These are phyloP conservation scores for Melospiza georgiana DNA, from an alignment of 2,113 vertebrate species.

Conservation along the genomic window DNA sequence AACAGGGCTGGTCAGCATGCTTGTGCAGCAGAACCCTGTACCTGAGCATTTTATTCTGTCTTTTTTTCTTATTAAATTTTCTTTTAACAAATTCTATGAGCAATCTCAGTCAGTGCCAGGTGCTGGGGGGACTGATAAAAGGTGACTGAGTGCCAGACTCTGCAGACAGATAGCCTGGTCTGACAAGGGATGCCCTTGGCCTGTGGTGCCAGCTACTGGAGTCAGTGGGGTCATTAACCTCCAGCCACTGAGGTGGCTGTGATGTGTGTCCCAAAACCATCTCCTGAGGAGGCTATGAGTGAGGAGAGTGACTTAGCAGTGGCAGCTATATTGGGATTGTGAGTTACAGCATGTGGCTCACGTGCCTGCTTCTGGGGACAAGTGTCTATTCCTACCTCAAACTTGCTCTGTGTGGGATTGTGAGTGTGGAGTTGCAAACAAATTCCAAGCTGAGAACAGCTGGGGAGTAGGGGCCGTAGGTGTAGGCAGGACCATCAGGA, in stretches of 20 bases:
- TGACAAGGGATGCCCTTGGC: not conserved
- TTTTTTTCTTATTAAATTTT: not conserved
- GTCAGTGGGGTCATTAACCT: not conserved
- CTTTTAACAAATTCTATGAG: not conserved
- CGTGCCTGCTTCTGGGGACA: rapidly evolving
- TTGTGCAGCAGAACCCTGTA: not conserved
- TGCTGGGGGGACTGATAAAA: not conserved
- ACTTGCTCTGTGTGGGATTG: rapidly evolving
- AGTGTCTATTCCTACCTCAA: not conserved
- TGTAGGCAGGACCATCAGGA: rapidly evolving
- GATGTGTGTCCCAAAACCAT: not conserved
- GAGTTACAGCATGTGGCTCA: rapidly evolving
- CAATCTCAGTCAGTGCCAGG: not conserved
- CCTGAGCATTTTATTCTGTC: not conserved
- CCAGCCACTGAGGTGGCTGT: not conserved
- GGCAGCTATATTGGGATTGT: rapidly evolving
- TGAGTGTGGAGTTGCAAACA: not conserved
- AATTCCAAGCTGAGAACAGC: not conserved
- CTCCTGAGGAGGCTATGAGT: rapidly evolving
- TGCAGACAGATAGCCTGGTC: not conserved
- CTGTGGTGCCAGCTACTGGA: not conserved
- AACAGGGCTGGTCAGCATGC: rapidly evolving
- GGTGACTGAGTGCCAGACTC: not conserved
- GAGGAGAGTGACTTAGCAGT: rapidly evolving
- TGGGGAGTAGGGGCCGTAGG: rapidly evolving